Evolutionary conservation across 2,888 invertebrate species (phyloP), one percentile per base, ranked within the genome.

Genomic region (Diploptera punctata): DNA sequence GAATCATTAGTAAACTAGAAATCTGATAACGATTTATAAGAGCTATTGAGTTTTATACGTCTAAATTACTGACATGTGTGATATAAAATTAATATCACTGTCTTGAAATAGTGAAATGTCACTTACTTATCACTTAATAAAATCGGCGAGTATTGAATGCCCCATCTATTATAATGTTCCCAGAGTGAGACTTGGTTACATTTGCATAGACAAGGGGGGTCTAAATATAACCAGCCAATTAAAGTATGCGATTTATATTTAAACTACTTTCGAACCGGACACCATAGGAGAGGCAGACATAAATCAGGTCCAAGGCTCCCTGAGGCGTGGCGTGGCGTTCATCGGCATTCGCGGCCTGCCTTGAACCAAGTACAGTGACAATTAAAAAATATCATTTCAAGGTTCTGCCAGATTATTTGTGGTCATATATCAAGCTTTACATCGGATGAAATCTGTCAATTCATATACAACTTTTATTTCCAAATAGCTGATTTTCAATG

Each of bases 301-400:
- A 29, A 57, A 29, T 29, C 29, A 29, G 21, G 21, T 24, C 54
- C 54, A 57, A 29, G 57, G 29, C 29, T 16, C n/a, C n/a, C 9
- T 29, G 13, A 52, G 52, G 24, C 24, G 21, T 24, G 10, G 9
- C 9, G 19, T 3, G 10, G 1, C 57, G 57, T 3, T 24, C 31
- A 57, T 57, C 57, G 57, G 52, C 52, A 24, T 49, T 19, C 18
- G 19, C 24, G 52, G 57, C 31, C 57, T 29, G 57, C 57, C 57
- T 57, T 57, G 57, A 57, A 57, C 29, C 57, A 57, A 57, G 57
- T 29, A 16, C 10, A 21, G 7, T 52, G 1, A 24, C 24, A 52
- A 21, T 52, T 52, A 52, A 52, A 24, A 52, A n/a, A 24, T 9
- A 24, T 1, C n/a, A 21, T 24, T 31, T 57, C 57, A 57, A 57